Evolutionary conservation across 2,797 vertebrate species (phyloP), one percentile per base, ranked within the genome.

Genomic region (Oreochromis mossambicus): DNA sequence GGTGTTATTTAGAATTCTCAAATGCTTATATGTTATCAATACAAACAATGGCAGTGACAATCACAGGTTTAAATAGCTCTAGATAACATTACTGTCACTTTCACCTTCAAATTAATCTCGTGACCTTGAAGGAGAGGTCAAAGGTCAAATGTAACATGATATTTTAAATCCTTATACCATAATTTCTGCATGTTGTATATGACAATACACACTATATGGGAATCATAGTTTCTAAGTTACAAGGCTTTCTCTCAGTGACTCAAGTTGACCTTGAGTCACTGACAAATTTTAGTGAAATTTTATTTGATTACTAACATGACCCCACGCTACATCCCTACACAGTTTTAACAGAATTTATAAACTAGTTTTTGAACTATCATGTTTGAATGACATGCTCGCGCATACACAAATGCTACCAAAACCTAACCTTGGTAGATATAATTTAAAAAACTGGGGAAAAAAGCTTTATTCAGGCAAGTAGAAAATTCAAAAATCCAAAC

Each of bases 161-260:
- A 6, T 11, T 58, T 34, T 34, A 61, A 61, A 61, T 61, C 56
- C 56, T 12, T 34, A 61, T 61, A 24, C 11, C n/a, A 24, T 54
- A 34, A 32, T 7, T n/a, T 61, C 32, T 34, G 0, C 1, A 0
- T 61, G 9, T 34, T 61, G 9, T 4, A 7, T 0, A 61, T 61
- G 6, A 61, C 56, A 61, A 61, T 61, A 34, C 56, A 12, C 3
- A 7, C 9, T 19, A 34, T 61, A 61, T 61, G 19, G 29, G 9
- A 61, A 61, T 61, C 5, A 34, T 0, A 19, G 0, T 34, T 19
- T 61, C 29, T 61, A 3, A 61, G 29, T 34, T 0, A 34, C 9
- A 7, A 61, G 29, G 29, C 9, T 61, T 34, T 34, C 7, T 34
- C 7, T 34, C 32, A 34, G 32, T 34, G 32, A 34, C 32, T 34